These are phyloP conservation scores for Melozone crissalis DNA, from an alignment of 2,113 vertebrate species.

Conservation along the genomic window DNA sequence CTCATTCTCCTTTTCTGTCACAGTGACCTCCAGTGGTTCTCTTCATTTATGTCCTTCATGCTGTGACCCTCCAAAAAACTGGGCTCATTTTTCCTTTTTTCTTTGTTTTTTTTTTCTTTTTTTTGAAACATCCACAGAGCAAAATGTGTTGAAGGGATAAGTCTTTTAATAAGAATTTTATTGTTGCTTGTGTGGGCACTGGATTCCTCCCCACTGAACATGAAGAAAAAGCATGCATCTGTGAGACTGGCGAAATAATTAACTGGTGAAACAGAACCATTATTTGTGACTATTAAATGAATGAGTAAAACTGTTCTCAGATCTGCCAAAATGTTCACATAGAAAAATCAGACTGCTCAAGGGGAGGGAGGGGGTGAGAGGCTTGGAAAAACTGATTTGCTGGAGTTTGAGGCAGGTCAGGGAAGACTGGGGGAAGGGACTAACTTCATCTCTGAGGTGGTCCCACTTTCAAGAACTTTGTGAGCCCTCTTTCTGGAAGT, in stretches of 20 bases:
- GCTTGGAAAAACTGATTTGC: constrained; percentile 65
- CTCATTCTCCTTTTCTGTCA: constrained; percentile 44
- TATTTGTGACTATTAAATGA: constrained; percentile 59
- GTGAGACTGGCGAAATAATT: constrained; percentile 55
- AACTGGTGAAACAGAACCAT: constrained; percentile 34
- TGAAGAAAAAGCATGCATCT: constrained; percentile 16
- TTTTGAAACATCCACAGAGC: background rate
- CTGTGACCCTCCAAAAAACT: background rate
- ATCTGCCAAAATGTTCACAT: constrained; percentile 54
- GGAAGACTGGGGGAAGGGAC: constrained; percentile 46
- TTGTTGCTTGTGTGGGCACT: background rate
- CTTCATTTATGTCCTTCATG: background rate
- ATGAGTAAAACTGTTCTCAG: constrained; percentile 40
- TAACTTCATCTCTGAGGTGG: constrained; percentile 76
- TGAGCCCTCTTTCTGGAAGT: constrained; percentile 75
- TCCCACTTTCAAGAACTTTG: constrained; percentile 71
- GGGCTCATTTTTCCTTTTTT: rapidly evolving
- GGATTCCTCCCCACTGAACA: background rate
- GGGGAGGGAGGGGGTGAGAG: background rate
- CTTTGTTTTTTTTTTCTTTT: too few relatives aligned
- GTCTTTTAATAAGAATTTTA: background rate
- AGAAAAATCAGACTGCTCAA: constrained; percentile 64
- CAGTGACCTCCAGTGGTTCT: constrained; percentile 53
- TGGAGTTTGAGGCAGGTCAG: constrained; percentile 69
- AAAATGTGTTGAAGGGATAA: background rate